phyloP scores from a whole-genome alignment of 2,797 vertebrate species.

The Hypotaenidia philippensis region DNA sequence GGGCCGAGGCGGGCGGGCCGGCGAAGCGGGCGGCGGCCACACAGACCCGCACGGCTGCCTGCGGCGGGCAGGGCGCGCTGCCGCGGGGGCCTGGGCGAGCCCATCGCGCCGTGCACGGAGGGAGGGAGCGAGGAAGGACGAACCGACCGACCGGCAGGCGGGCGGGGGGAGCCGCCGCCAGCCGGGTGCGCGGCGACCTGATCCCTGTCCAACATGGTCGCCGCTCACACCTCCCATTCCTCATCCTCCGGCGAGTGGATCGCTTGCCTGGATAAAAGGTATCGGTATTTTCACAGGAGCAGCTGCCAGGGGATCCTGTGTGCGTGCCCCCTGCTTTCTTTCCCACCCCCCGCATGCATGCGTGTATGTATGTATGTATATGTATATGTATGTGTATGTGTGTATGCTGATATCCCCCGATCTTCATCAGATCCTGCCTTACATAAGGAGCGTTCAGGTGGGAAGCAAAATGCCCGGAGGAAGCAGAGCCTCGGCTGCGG shows the following conservation, averaged over 20 bases:
- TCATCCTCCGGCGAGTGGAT: constrained; percentile 93
- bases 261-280: constrained; percentile 96
- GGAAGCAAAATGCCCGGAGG: neutral
- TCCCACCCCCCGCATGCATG: neutral
- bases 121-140: neutral
- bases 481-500: neutral
- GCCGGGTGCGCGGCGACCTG: constrained; percentile 21
- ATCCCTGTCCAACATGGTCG: constrained; percentile 89
- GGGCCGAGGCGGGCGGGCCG: neutral
- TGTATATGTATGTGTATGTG: too few relatives aligned
- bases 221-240: constrained; percentile 89
- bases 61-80: neutral
- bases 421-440: neutral
- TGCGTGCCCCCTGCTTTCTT: neutral
- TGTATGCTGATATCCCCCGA: neutral
- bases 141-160: constrained; percentile 25
- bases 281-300: constrained; percentile 31
- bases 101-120: neutral
- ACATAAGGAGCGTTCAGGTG: constrained; percentile 26
- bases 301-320: neutral
- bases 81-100: constrained; percentile 5
- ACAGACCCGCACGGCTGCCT: neutral
- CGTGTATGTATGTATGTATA: accelerated
- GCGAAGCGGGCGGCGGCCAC: neutral
- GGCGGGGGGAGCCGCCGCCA: neutral